Evolutionary conservation across 1,140 invertebrate species (phyloP), one percentile per base, ranked within the genome.

Genomic region (Daktulosphaira vitifoliae): DNA sequence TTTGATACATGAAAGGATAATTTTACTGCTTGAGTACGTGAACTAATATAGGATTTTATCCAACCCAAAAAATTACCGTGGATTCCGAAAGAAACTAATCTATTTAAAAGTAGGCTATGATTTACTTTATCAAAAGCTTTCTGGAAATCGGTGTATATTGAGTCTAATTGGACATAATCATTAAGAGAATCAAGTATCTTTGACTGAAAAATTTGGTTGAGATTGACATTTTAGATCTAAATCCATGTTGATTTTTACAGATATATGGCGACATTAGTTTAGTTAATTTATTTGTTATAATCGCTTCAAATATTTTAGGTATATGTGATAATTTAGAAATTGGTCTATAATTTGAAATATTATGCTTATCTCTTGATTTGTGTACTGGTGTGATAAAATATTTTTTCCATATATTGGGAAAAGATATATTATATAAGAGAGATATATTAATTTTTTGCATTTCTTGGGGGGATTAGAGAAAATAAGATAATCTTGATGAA

Each of bases 351-450:
- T 37, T 48, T 33, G 15, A 50, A 22, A 50, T 3, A 50, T 37
- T 22, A 51, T 39, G 26, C 26, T 13, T 20, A 65, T 25, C 46
- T 8, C 46, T 15, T 50, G 13, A 29, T 7, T 18, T 49, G 25
- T 65, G 44, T 18, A 65, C 33, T 18, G 23, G 38, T 1, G 38
- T 23, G 2, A 44, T n/a, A 44, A 25, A 62, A 2, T 13, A 42
- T 33, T 53, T 65, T 52, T 67, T 64, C 48, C 23, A 49, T 23
- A 33, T 11, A 11, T 33, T 33, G n/a, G n/a, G n/a, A n/a, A n/a
- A n/a, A n/a, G n/a, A n/a, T n/a, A n/a, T n/a, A n/a, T n/a, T n/a
- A n/a, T n/a, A n/a, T n/a, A n/a, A n/a, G n/a, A n/a, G n/a, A n/a
- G n/a, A n/a, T n/a, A n/a, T n/a, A n/a, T n/a, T n/a, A n/a, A n/a